Base-by-base conservation (phyloP, 2,888 invertebrate genomes). In the Agrotis ipsilon region DNA sequence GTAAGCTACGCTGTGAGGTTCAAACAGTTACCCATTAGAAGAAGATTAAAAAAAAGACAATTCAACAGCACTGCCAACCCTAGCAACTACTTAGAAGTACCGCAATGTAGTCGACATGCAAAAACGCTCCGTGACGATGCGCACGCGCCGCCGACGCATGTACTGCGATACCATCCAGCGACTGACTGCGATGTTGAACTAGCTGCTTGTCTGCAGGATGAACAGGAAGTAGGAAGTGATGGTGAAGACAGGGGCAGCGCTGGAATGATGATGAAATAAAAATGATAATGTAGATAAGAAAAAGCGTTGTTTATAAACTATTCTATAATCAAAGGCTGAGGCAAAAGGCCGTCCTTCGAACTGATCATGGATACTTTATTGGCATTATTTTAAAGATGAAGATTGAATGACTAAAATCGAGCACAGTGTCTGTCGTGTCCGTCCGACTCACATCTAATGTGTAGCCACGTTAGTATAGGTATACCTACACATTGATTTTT, bases 71-170 rank as follows among this genome's bases (percentile, higher is more conserved):
- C 39, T 60, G 66, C 1, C 55, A 82, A 60, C 79, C 82, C 66
- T 78, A 66, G 21, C 45, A 59, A 59, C 32, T 51, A 65, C 58
- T 78, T 45, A 54, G 13, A 82, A 63, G 73, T 78, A 82, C 79
- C 79, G 79, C 79, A 78, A 82, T 60, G 32, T 55, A 71, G 58
- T 78, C 78, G 48, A 66, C 62, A 82, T 78, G 78, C 62, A 82
- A 78, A 78, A 82, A 72, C 59, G 54, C 59, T 66, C 63, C 73
- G 66, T 82, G 80, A 52, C 54, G 72, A 48, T 48, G 59, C 82
- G 72, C 72, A 78, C 72, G 65, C 79, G 72, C 79, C 45, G 27
- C n/a, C 19, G 58, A 63, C 65, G 72, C 55, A 52, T 60, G 46
- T 55, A 55, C 62, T 43, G 3, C 43, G 58, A 62, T 49, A 58